Percentiles rank a stretch among this genome's conserved stretches.
phyloP scores from a whole-genome alignment of 2,888 invertebrate genomes.

The Cataglyphis rosenhaueri region DNA sequence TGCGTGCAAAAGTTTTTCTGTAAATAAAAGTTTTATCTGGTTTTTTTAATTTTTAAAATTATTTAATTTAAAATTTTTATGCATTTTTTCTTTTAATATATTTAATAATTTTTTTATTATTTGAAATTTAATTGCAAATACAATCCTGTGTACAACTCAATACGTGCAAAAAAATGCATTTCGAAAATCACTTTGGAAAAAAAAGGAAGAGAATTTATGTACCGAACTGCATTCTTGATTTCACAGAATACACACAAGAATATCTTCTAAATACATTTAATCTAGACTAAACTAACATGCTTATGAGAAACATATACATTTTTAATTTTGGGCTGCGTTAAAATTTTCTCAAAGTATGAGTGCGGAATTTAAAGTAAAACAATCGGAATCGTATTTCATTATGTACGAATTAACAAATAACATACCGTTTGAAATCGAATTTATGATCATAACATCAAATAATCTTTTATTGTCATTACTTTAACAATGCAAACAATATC shows the following conservation, averaged over 20 bases:
- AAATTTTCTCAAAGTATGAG: background rate
- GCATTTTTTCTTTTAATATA: too few relatives aligned
- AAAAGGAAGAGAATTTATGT: background rate
- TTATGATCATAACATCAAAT: background rate
- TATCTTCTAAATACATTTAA: constrained; percentile 5
- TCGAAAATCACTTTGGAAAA: background rate
- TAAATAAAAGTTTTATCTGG: background rate
- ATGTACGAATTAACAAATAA: background rate
- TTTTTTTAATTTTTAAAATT: too few relatives aligned
- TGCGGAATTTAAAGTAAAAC: constrained; percentile 1
- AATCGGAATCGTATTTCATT: background rate
- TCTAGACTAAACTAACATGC: background rate
- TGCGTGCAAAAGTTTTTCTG: background rate
- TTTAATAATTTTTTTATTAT: too few relatives aligned
- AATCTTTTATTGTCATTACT: background rate
- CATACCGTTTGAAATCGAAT: constrained; percentile 10
- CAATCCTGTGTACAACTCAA: background rate
- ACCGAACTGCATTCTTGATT: background rate
- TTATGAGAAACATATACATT: background rate
- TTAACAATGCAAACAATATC: background rate
- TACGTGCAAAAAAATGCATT: background rate
- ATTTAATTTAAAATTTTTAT: too few relatives aligned
- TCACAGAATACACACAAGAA: background rate
- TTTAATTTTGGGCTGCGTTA: background rate
- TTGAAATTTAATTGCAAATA: background rate